These are phyloP conservation scores for Aphis gossypii DNA, from an alignment of 1,140 invertebrate species.

Conservation along the genomic window DNA sequence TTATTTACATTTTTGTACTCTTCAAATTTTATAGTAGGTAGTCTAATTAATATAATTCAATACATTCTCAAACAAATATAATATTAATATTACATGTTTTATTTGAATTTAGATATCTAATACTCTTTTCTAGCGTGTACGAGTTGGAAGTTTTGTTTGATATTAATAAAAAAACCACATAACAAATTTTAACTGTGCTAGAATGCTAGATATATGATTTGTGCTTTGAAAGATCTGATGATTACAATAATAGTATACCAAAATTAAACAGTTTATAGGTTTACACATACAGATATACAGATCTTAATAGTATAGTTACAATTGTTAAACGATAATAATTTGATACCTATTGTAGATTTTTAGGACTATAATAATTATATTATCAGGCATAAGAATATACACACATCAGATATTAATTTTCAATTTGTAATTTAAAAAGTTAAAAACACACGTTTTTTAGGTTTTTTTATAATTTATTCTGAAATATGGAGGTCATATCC, in stretches of 20 bases:
- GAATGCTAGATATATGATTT: background rate
- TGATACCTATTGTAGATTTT: background rate
- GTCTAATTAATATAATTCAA: too few relatives aligned
- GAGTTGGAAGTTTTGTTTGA: background rate
- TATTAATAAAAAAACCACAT: background rate
- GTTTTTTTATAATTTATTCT: background rate
- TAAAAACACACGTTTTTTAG: background rate
- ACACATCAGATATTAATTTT: background rate
- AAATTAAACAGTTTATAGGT: too few relatives aligned
- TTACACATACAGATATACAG: background rate
- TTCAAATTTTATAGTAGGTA: too few relatives aligned
- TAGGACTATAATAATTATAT: too few relatives aligned
- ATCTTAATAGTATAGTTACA: background rate
- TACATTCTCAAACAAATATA: too few relatives aligned
- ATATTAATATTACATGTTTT: background rate
- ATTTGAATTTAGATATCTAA: background rate
- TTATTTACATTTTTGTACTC: background rate
- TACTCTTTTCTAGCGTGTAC: background rate
- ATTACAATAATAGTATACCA: background rate
- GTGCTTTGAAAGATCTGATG: background rate
- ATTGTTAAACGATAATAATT: background rate
- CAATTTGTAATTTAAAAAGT: background rate
- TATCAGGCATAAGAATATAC: too few relatives aligned
- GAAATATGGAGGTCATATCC: background rate
- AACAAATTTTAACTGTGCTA: too few relatives aligned